A percentile compares a stretch with the other conserved stretches of the same genome.
Evolutionary conservation across 2,113 vertebrate species (phyloP).

Genomic region (Lepus europaeus): DNA sequence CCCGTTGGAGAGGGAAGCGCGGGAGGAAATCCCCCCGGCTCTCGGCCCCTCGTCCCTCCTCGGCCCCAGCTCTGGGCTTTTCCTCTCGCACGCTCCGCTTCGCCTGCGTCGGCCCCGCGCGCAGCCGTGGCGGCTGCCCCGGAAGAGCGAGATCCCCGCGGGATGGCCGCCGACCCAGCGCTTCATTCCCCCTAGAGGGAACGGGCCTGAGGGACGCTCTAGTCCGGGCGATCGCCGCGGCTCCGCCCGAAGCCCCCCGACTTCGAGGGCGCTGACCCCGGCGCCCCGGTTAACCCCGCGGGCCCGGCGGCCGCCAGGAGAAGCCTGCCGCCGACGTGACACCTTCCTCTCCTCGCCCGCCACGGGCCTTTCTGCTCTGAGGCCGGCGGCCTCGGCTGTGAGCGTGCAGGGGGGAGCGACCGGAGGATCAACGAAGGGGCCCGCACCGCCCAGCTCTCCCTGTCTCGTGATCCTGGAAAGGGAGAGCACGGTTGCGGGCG

Average conservation of each 20-base stretch:
- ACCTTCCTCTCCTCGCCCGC: background rate
- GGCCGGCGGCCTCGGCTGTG: background rate
- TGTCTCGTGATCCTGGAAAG: background rate
- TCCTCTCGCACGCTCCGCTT: background rate
- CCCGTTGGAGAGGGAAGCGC: conserved; percentile 85
- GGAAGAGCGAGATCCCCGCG: background rate
- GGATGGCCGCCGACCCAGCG: background rate
- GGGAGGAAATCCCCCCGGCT: conserved; percentile 81
- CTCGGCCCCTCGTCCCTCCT: conserved; percentile 22
- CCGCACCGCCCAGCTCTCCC: background rate
- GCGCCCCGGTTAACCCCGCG: conserved; percentile 7
- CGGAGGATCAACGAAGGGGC: background rate
- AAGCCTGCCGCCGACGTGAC: conserved; percentile 46
- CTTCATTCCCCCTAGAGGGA: background rate
- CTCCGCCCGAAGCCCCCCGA: conserved; percentile 36
- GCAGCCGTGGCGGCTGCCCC: rapidly evolving
- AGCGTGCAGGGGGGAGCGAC: background rate
- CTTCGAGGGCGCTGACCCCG: conserved; percentile 66
- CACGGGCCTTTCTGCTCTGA: background rate
- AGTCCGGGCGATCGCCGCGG: background rate
- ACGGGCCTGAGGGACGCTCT: background rate
- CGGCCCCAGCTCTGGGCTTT: conserved; percentile 33
- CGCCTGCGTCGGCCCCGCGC: background rate
- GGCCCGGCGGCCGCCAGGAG: background rate
- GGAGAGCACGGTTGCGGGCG: background rate